Percentiles rank a stretch among this genome's conserved stretches.
These are phyloP conservation scores for Oenanthe oenanthe DNA, from an alignment of 2,113 vertebrate species.

Conservation along the genomic window DNA sequence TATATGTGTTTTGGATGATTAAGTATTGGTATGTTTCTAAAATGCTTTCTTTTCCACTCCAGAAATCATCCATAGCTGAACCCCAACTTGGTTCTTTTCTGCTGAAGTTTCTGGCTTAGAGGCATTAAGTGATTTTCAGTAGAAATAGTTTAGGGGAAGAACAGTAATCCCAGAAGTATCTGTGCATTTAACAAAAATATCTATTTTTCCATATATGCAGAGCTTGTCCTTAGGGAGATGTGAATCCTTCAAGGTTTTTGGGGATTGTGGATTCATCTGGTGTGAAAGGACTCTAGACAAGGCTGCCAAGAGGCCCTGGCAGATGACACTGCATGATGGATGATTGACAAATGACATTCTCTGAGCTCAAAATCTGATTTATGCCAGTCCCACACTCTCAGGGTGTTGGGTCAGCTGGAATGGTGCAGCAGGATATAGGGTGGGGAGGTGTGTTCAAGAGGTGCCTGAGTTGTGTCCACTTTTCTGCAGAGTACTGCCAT, in stretches of 20 bases:
- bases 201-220: neutral
- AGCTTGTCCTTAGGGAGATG: neutral
- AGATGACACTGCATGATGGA: rapidly evolving
- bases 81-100: neutral
- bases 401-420: neutral
- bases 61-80: neutral
- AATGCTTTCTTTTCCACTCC: neutral
- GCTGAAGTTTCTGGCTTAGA: neutral
- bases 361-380: neutral
- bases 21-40: neutral
- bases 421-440: neutral
- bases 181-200: neutral
- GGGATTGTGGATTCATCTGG: neutral
- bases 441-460: neutral
- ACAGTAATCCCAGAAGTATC: neutral
- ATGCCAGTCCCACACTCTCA: neutral
- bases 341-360: neutral
- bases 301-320: rapidly evolving
- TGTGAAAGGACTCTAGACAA: neutral
- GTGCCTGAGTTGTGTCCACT: neutral
- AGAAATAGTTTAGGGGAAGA: neutral
- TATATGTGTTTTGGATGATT: neutral
- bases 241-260: neutral
- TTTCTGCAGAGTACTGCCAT: neutral
- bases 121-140: neutral